A percentile compares a stretch with the other conserved stretches of the same genome.
Evolutionary conservation across 2,888 invertebrate species (phyloP).

Genomic region (Pilophorus perplexus): DNA sequence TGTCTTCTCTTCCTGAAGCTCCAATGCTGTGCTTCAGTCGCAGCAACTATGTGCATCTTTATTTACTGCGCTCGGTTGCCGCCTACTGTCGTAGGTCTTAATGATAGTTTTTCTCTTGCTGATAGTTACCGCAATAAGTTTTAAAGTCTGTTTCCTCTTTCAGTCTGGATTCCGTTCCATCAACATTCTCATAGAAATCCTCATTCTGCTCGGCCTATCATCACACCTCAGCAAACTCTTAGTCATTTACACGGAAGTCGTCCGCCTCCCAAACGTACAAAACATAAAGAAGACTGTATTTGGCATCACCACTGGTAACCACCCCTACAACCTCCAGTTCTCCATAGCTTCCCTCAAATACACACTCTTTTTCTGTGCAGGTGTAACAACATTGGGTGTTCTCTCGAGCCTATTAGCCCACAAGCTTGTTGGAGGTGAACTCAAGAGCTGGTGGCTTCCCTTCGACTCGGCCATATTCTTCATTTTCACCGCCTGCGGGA

Average conservation of each 20-base stretch:
- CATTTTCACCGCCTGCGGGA: slow-evolving; percentile 67
- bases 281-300: slow-evolving; percentile 64
- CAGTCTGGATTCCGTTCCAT: slow-evolving; percentile 62
- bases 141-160: slow-evolving; percentile 47
- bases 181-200: slow-evolving; percentile 62
- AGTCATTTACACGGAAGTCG: slow-evolving; percentile 67
- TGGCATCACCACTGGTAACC: slow-evolving; percentile 64
- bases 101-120: too few species aligned
- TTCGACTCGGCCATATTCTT: slow-evolving; percentile 60
- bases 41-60: slow-evolving; percentile 66
- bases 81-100: slow-evolving; percentile 22
- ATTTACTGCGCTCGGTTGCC: slow-evolving; percentile 51
- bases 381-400: slow-evolving; percentile 66
- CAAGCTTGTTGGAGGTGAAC: slow-evolving; percentile 59
- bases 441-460: slow-evolving; percentile 66
- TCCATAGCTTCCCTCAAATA: too few species aligned
- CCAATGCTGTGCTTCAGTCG: slow-evolving; percentile 66
- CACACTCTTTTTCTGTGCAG: slow-evolving; percentile 52
- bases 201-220: slow-evolving; percentile 66
- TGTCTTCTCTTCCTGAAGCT: slow-evolving; percentile 66
- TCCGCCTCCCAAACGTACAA: slow-evolving; percentile 57
- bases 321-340: too few species aligned
- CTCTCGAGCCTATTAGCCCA: slow-evolving; percentile 67
- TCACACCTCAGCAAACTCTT: slow-evolving; percentile 70
- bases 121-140: too few species aligned